Percentiles rank a stretch among this genome's conserved stretches.
phyloP scores from a whole-genome alignment of 2,113 vertebrate species.

The Gallinago media region DNA sequence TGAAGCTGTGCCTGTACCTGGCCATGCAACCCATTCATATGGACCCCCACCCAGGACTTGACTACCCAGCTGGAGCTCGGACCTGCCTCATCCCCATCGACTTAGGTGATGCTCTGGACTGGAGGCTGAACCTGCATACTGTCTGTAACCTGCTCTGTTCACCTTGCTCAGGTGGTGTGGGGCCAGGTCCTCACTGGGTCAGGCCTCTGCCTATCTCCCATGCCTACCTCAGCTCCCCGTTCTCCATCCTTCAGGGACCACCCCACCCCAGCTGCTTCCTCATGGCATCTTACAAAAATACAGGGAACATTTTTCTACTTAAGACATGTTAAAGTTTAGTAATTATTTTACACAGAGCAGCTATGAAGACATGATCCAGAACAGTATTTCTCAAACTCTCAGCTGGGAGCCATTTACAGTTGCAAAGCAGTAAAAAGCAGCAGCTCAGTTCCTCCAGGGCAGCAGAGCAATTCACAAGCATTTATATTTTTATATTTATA shows the following conservation, averaged over 20 bases:
- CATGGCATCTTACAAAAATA: not conserved
- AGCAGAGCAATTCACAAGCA: not conserved
- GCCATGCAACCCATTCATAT: rapidly evolving
- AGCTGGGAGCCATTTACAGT: not conserved
- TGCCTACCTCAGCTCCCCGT: not conserved
- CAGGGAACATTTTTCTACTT: not conserved
- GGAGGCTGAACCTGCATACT: not conserved
- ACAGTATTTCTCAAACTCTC: not conserved
- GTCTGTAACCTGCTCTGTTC: not conserved
- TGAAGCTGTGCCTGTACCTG: not conserved
- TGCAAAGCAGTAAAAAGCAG: not conserved
- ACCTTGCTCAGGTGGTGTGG: not conserved
- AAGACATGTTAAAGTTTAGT: not conserved
- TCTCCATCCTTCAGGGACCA: not conserved
- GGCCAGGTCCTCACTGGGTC: not conserved
- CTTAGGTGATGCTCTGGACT: no score
- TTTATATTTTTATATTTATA: not conserved
- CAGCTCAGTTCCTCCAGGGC: not conserved
- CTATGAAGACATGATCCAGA: not conserved
- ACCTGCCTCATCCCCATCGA: not conserved
- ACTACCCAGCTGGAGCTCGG: not conserved
- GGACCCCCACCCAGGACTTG: no score
- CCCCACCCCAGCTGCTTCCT: not conserved
- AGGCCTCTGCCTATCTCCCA: not conserved
- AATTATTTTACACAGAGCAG: not conserved